These are phyloP conservation scores for Ceratina australensis DNA, from an alignment of 1,140 invertebrate species.

Conservation along the genomic window DNA sequence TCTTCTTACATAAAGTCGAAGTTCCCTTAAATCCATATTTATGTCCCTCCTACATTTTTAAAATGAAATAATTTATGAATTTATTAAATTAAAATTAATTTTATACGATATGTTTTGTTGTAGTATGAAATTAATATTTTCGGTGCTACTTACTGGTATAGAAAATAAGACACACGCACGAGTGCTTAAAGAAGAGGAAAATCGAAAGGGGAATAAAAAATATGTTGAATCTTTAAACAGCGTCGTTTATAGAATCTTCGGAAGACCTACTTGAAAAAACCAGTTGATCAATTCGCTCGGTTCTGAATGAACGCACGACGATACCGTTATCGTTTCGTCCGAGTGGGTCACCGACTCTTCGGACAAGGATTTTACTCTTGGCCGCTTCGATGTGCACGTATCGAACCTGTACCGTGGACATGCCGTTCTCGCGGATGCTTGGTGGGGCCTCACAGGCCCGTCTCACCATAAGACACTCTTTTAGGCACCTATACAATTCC, in stretches of 20 bases:
- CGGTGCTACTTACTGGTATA: not conserved
- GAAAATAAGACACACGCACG: too few relatives aligned
- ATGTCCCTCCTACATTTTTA: too few relatives aligned
- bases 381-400: slow-evolving; percentile 50
- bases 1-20: too few relatives aligned
- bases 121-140: not conserved
- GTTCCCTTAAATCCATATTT: too few relatives aligned
- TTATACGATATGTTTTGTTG: too few relatives aligned
- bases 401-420: slow-evolving; percentile 53
- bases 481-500: not conserved
- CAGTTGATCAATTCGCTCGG: slow-evolving; percentile 45
- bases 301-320: slow-evolving; percentile 63
- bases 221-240: not conserved
- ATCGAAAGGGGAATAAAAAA: not conserved
- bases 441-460: slow-evolving; percentile 63
- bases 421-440: slow-evolving; percentile 51
- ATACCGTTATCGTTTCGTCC: slow-evolving; percentile 76
- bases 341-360: slow-evolving; percentile 76
- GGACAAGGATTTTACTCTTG: slow-evolving; percentile 49
- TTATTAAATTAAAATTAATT: too few relatives aligned
- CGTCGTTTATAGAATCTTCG: not conserved
- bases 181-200: too few relatives aligned
- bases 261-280: slow-evolving; percentile 34
- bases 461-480: slow-evolving; percentile 23
- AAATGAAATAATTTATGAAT: too few relatives aligned